Evolutionary conservation across 2,888 invertebrate genomes (phyloP), one percentile per base, ranked within the genome.

Genomic region (Mechanitis mazaeus): DNA sequence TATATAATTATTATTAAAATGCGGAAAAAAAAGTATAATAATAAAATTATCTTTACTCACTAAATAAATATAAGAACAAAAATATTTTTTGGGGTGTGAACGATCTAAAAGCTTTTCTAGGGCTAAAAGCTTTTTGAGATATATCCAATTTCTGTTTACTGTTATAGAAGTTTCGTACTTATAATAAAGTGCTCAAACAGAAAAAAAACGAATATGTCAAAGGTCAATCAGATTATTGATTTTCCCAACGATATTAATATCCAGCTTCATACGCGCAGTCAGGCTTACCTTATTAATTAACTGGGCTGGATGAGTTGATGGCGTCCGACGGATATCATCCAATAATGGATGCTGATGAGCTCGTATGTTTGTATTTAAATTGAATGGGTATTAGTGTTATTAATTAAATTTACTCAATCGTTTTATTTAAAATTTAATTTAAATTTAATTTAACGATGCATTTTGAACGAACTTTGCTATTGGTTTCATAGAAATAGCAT

Each of bases 301-400:
- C 74, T 83, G 80, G 82, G 83, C 81, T 80, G 85, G 76, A 80
- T 75, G 81, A 83, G 80, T 76, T 79, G 73, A 71, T 72, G 73
- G 75, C 79, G 77, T 73, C 76, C 73, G 72, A 74, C 74, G 73
- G 74, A 74, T 73, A 55, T 59, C 56, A 55, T 61, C 63, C 66
- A 68, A 64, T 69, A 68, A 38, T 55, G 42, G 33, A 3, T 50
- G 42, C 31, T 58, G 59, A 54, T 57, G 59, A 60, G 64, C 64
- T 47, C 62, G 56, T 64, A 61, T 54, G 63, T 69, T 69, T 63
- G 62, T 65, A 50, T 65, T 64, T 42, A 66, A 58, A 45, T 63
- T 46, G 55, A 54, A 45, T 33, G 20, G 50, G 46, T 45, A 58
- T 55, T 47, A 50, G 31, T 6, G 31, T 50, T 50, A 50, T 50